Base-by-base conservation (phyloP, 2,113 vertebrate genomes). In the Sylvilagus bachmani region DNA sequence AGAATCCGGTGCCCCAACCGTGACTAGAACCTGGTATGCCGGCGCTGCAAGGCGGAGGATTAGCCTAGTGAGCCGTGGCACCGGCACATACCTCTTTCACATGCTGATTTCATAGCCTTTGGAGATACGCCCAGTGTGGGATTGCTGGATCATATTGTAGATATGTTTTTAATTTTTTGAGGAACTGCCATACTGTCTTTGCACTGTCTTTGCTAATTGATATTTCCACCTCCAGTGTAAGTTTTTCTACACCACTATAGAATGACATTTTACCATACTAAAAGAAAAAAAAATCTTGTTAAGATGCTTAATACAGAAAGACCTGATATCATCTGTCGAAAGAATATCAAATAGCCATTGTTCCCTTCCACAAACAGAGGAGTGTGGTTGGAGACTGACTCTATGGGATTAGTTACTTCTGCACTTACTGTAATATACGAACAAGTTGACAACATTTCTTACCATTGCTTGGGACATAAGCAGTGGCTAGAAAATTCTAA, bases 401-500 rank as follows among this genome's bases (percentile, higher is more conserved):
- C 61, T 71, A 78, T 38, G n/a, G 69, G 21, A 79, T 66, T 38
- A 25, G 67, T 70, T 87, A 69, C 78, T 81, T 93, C 95, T 86
- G 70, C 21, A 75, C 22, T n/a, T 88, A 49, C 16, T 58, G 86
- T 16, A 33, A 19, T 9, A 75, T 7, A 55, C 73, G 64, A 84
- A 85, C 89, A 44, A 66, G 19, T 55, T 84, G 79, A 33, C 55
- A n/a, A 69, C 6, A 25, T 78, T 27, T 69, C 55, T 36, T 38
- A 61, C 31, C 31, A 61, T 36, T 66, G 62, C 31, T 77, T 75
- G 74, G 70, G 51, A 66, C n/a, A 24, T 21, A 64, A 88, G 94
- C 62, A 66, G 83, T 62, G 89, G 64, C 87, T 97, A 94, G 93
- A 94, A 97, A 95, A 95, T 96, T 74, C 91, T 91, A 85, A 86